These are phyloP conservation scores for Odocoileus hemionus DNA, from an alignment of 2,113 vertebrate species.

Conservation along the genomic window DNA sequence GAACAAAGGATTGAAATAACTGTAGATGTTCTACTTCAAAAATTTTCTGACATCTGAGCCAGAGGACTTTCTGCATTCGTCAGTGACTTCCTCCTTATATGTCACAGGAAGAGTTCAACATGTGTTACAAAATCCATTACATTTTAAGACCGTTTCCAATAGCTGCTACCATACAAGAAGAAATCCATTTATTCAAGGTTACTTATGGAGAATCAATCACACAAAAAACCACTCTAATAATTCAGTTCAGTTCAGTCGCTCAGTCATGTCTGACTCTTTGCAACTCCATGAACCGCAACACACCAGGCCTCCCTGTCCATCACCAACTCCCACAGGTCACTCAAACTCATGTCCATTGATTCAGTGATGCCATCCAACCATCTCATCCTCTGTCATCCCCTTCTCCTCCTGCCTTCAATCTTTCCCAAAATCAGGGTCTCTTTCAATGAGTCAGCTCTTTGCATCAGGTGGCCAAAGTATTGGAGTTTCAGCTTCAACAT, in stretches of 20 bases:
- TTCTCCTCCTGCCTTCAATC: no score
- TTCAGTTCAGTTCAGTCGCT: not conserved
- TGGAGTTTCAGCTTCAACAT: no score
- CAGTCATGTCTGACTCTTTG: no score
- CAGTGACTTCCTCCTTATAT: constrained; percentile 43
- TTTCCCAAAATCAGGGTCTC: no score
- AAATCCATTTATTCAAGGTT: constrained; percentile 65
- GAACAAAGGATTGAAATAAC: not conserved
- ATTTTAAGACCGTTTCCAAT: constrained; percentile 66
- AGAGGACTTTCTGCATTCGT: constrained; percentile 19
- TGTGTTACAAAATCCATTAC: constrained; percentile 61
- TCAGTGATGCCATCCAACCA: no score
- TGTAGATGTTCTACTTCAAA: constrained; percentile 8
- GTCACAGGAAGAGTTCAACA: constrained; percentile 39
- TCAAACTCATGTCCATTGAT: no score
- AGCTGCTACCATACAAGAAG: constrained; percentile 60
- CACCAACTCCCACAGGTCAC: no score
- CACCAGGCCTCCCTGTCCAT: no score
- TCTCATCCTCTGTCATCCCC: no score
- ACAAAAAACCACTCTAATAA: constrained; percentile 22
- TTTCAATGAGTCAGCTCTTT: no score
- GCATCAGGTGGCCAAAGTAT: no score
- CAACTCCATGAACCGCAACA: no score
- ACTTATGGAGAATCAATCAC: constrained; percentile 66
- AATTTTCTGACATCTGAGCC: not conserved